These are phyloP conservation scores for Gavialis gangeticus DNA, from an alignment of 2,113 vertebrate species.

Conservation along the genomic window DNA sequence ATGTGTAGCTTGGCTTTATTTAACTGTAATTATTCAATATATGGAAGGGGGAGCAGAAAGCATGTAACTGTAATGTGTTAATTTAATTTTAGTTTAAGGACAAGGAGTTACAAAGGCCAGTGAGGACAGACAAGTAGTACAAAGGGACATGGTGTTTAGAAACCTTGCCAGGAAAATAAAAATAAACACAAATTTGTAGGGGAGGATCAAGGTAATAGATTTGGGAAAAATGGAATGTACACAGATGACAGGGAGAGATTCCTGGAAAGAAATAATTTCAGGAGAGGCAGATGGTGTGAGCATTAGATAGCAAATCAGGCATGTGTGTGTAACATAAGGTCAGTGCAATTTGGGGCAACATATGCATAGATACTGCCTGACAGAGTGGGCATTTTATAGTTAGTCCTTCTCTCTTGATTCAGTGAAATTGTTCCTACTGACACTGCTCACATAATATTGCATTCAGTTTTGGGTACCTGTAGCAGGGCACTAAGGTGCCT, in stretches of 20 bases:
- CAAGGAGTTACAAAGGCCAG: background rate
- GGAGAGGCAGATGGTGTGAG: background rate
- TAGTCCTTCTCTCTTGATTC: background rate
- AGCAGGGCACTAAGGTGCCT: no score
- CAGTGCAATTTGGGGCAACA: background rate
- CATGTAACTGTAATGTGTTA: no score
- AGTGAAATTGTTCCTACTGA: background rate
- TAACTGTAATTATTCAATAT: rapidly evolving
- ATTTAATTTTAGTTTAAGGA: background rate
- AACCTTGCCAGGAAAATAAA: background rate
- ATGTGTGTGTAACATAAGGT: background rate
- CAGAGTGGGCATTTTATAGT: background rate
- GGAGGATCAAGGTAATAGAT: background rate
- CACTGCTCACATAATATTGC: background rate
- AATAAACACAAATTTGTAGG: background rate
- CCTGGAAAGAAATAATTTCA: background rate
- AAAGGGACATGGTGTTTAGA: background rate
- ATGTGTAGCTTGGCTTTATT: background rate
- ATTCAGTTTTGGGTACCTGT: background rate
- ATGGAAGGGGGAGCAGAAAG: background rate
- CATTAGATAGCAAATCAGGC: background rate
- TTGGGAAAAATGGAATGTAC: background rate
- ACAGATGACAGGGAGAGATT: background rate
- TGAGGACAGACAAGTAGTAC: background rate
- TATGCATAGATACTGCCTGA: background rate